Conservation (phyloP, 2,888 invertebrate species). For the Sphaerophoria taeniata region DNA sequence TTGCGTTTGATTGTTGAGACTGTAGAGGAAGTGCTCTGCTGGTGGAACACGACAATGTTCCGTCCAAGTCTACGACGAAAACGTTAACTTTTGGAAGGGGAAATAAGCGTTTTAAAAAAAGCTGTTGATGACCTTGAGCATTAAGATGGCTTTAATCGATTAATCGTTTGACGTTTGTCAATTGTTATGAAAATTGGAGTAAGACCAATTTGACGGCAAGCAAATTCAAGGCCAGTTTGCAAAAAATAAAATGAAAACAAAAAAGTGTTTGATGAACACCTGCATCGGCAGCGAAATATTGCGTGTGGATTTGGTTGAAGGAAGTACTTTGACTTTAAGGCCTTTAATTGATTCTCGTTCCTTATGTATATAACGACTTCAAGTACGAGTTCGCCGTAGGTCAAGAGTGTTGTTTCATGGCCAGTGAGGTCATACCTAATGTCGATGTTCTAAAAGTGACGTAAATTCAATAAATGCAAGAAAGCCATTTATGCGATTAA, state of each 20-base stretch:
- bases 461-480: too few species aligned
- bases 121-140: slow-evolving; percentile 58
- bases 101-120: slow-evolving; percentile 8
- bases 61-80: neutral
- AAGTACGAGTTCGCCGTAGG: slow-evolving; percentile 5
- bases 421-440: neutral
- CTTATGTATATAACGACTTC: neutral
- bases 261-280: neutral
- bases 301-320: slow-evolving; percentile 19
- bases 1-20: neutral
- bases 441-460: too few species aligned
- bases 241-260: slow-evolving; percentile 13
- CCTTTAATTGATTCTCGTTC: neutral
- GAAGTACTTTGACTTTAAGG: slow-evolving; percentile 30
- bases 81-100: neutral
- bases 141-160: slow-evolving; percentile 48
- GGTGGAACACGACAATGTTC: slow-evolving; percentile 17
- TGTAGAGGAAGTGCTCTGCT: slow-evolving; percentile 37
- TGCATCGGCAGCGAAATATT: slow-evolving; percentile 5
- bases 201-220: neutral
- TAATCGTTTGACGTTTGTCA: slow-evolving; percentile 46
- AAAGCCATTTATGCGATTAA: too few species aligned
- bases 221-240: slow-evolving; percentile 51
- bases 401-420: slow-evolving; percentile 18
- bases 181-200: slow-evolving; percentile 23